These are phyloP conservation scores for Platyura marginata DNA, from an alignment of 1,140 invertebrate species.

Conservation along the genomic window DNA sequence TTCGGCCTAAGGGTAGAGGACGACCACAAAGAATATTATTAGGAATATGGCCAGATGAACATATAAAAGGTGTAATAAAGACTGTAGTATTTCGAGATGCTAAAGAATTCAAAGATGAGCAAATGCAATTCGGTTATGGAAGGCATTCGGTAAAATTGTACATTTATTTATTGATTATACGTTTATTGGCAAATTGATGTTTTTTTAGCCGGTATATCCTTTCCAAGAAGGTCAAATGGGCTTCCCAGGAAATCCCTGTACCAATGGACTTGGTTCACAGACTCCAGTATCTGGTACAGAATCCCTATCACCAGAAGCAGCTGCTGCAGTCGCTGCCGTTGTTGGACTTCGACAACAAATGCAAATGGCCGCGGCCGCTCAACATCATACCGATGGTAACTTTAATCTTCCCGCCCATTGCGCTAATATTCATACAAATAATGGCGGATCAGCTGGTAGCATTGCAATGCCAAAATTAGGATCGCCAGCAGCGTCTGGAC, in stretches of 20 bases:
- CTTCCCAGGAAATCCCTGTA: conserved; percentile 17
- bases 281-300: neutral
- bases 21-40: conserved; percentile 74
- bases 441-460: conserved; percentile 18
- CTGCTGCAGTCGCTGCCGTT: conserved; percentile 24
- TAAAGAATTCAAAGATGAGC: conserved; percentile 52
- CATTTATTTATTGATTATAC: neutral
- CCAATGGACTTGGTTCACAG: conserved; percentile 11
- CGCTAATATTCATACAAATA: conserved; percentile 6
- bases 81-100: conserved; percentile 79
- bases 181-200: neutral
- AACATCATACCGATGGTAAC: conserved; percentile 28
- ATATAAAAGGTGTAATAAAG: conserved; percentile 76
- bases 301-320: conserved; percentile 21
- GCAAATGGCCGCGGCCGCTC: conserved; percentile 48
- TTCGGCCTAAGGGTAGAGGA: conserved; percentile 78
- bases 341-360: conserved; percentile 51
- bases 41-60: conserved; percentile 82
- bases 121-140: conserved; percentile 17
- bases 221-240: conserved; percentile 20
- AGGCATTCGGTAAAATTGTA: conserved; percentile 19
- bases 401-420: conserved; percentile 21
- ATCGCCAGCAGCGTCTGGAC: conserved; percentile 11
- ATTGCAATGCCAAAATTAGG: conserved; percentile 18
- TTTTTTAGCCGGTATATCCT: conserved; percentile 18